Percentiles rank a stretch among this genome's conserved stretches.
Evolutionary conservation across 1,140 invertebrate species (phyloP).

Genomic region (Caerostris extrusa): DNA sequence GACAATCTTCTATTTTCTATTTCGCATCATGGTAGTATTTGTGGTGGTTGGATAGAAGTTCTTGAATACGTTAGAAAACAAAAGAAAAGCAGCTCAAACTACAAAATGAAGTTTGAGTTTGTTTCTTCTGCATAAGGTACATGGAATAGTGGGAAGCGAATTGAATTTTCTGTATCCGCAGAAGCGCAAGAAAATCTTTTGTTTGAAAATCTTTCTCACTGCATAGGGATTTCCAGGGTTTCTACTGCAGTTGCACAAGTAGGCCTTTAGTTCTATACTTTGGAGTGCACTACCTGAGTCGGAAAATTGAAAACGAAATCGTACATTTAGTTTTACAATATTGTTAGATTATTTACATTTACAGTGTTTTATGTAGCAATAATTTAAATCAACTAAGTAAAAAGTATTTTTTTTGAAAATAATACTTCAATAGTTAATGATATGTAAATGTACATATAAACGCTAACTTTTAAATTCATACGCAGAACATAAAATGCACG

Average conservation of each 20-base stretch:
- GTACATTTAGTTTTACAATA: too few relatives aligned
- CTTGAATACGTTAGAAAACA: conserved; percentile 1
- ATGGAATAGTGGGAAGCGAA: conserved; percentile 22
- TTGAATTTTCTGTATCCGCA: conserved; percentile 39
- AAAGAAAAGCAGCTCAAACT: background rate
- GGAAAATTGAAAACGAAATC: too few relatives aligned
- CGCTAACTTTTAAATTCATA: too few relatives aligned
- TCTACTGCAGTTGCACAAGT: background rate
- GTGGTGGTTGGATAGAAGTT: background rate
- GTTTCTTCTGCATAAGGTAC: conserved; percentile 29
- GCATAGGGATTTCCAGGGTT: background rate
- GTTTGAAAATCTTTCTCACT: conserved; percentile 19
- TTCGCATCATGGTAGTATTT: background rate
- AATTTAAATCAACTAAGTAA: too few relatives aligned
- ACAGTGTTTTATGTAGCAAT: too few relatives aligned
- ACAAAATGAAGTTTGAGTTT: conserved; percentile 28
- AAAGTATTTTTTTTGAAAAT: too few relatives aligned
- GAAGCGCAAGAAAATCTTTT: conserved; percentile 32
- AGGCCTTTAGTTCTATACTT: background rate
- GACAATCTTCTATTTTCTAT: background rate
- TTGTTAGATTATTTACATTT: too few relatives aligned
- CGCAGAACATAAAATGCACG: too few relatives aligned
- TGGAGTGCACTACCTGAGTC: too few relatives aligned
- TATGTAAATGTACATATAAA: too few relatives aligned
- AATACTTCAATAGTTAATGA: too few relatives aligned